Conservation (phyloP, 2,797 vertebrate species). For the Dermochelys coriacea region DNA sequence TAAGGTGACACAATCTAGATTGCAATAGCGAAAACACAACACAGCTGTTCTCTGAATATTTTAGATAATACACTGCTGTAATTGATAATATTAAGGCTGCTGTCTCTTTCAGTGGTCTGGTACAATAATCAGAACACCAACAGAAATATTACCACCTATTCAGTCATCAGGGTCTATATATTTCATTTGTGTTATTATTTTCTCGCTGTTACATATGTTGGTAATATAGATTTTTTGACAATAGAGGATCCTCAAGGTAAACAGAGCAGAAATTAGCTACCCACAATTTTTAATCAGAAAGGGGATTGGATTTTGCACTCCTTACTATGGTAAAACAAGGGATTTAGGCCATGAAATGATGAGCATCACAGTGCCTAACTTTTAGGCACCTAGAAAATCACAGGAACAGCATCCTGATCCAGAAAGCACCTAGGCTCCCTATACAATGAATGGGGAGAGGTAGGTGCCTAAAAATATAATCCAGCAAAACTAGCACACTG, state of each 20-base stretch:
- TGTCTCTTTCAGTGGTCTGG: conserved; percentile 47
- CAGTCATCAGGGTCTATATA: conserved; percentile 34
- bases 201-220: background rate
- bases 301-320: fast-evolving
- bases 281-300: fast-evolving
- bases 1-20: conserved; percentile 52
- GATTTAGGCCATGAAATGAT: background rate
- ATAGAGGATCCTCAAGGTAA: background rate
- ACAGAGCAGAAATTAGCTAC: background rate
- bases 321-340: background rate
- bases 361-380: background rate
- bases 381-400: background rate
- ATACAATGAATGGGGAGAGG: no score
- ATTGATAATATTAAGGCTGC: conserved; percentile 14
- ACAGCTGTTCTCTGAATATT: conserved; percentile 52
- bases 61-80: conserved; percentile 46
- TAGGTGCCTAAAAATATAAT: no score
- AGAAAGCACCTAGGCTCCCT: background rate
- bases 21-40: conserved; percentile 56
- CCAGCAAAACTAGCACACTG: no score
- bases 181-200: conserved; percentile 21
- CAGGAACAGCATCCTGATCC: background rate
- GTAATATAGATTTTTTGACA: background rate
- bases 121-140: conserved; percentile 31
- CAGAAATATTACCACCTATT: conserved; percentile 24